Base-by-base conservation (phyloP, 2,113 vertebrate genomes). In the Brachyhypopomus occidentalis region DNA sequence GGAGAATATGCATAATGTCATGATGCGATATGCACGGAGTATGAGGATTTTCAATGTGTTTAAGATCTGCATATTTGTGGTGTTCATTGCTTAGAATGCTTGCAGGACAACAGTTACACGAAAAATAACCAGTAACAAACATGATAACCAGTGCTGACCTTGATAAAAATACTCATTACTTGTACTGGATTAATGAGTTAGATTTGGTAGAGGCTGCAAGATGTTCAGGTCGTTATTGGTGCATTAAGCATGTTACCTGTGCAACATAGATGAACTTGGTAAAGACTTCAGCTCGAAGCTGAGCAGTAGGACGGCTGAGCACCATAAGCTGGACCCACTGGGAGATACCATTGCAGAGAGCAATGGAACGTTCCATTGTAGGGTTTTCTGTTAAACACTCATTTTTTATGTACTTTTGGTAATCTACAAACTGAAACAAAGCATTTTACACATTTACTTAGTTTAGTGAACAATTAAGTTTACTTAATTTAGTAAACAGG, bases 281-380 rank as follows among this genome's bases (percentile, higher is more conserved):
- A 88, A 99, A 98, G 83, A 99, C 97, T 82, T 98, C 96, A 75
- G 97, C 97, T 9, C 98, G 94, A 89, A 96, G 96, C 86, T 96
- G 96, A 25, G 98, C 95, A 1, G 95, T 98, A 25, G 97, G 96
- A 86, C 98, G 98, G 90, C 96, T 99, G 79, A 99, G 97, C 84
- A 99, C 96, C 98, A 99, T 99, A 79, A 99, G 92, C 80, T 99
- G 98, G 63, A 99, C 97, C 98, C 98, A 99, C 86, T 99, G 98
- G 14, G 98, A 99, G 83, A 98, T 94, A 1, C 97, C 96, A 25
- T 98, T 99, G 90, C 99, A 99, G 86, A 99, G 90, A 79, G 96
- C 94, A 77, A 99, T 99, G 84, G 98, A 99, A 82, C 98, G 94
- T 88, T 99, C 97, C 90, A 99, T 89, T 22, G 96, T 97, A 0